Evolutionary conservation across 2,113 vertebrate genomes (phyloP).

Genomic region (Pelecanoides urinatrix): DNA sequence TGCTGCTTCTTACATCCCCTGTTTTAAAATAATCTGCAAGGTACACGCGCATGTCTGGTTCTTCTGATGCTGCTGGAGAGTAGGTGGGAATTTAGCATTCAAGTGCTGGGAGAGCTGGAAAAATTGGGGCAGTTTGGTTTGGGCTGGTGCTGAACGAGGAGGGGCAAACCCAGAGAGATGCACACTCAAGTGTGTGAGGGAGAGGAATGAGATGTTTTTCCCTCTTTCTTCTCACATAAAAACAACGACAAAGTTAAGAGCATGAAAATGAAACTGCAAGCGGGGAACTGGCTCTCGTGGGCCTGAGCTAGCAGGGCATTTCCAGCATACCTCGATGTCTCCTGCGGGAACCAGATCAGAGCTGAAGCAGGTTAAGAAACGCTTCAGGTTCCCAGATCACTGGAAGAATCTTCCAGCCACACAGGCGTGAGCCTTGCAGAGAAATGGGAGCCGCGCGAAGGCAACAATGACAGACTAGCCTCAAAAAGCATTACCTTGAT

Average conservation of each 20-base stretch:
- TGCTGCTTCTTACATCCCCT: background rate
- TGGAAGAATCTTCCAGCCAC: background rate
- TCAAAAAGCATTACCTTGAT: background rate
- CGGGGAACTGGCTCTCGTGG: background rate
- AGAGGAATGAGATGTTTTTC: background rate
- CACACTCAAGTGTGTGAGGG: accelerated
- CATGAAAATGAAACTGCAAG: background rate
- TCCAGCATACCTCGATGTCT: background rate
- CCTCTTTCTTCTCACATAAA: background rate
- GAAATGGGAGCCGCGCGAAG: background rate
- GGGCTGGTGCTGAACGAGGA: background rate
- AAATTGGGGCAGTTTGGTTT: background rate
- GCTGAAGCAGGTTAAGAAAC: background rate
- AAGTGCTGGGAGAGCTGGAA: background rate
- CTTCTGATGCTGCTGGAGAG: background rate
- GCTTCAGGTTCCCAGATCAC: background rate
- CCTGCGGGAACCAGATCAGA: background rate
- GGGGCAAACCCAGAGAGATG: background rate
- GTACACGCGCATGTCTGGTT: accelerated
- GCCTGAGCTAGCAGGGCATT: background rate
- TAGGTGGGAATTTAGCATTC: background rate
- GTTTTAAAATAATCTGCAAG: background rate
- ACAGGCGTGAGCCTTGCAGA: background rate
- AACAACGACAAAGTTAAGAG: background rate
- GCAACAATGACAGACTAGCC: background rate